Evolutionary conservation across 2,888 invertebrate genomes (phyloP), one percentile per base, ranked within the genome.

Genomic region (Rhabditoides inermis): DNA sequence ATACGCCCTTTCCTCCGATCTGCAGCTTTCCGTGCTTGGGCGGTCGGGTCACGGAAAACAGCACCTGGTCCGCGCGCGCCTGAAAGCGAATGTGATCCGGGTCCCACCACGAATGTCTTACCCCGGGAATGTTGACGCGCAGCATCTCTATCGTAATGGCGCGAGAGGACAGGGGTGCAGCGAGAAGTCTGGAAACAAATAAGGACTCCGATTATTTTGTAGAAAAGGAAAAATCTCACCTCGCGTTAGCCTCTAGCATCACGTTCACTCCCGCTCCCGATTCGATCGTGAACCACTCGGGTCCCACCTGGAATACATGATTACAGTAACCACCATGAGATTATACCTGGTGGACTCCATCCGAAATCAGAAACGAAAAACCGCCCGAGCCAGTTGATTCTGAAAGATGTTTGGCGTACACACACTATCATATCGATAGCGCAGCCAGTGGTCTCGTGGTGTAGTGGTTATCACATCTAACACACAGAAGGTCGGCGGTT

Each of bases 231-330:
- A n/a, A n/a, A n/a, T n/a, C n/a, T n/a, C n/a, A n/a, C n/a, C n/a
- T n/a, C n/a, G n/a, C n/a, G n/a, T 64, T 64, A n/a, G 64, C 52
- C 42, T 64, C 64, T 0, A 64, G 54, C 26, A 60, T 18, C 15
- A 39, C 40, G 40, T 39, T 39, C 7, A 39, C 18, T 20, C 40
- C 22, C 10, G 10, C 54, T 7, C 65, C 55, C 7, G 58, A 56
- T 50, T 68, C 66, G n/a, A 71, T 65, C 2, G 64, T 53, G 42
- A 74, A 74, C 68, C 68, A 73, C 51, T 75, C 74, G 25, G 72
- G 66, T 7, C 65, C 65, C 18, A 65, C 56, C 56, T 75, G 68
- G 48, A 40, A 40, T 7, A 12, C n/a, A n/a, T n/a, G n/a, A n/a
- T n/a, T n/a, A n/a, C n/a, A n/a, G n/a, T n/a, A n/a, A n/a, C n/a